A percentile compares a stretch with the other conserved stretches of the same genome.
Evolutionary conservation across 2,797 vertebrate genomes (phyloP).

Genomic region (Manis crassicaudata): DNA sequence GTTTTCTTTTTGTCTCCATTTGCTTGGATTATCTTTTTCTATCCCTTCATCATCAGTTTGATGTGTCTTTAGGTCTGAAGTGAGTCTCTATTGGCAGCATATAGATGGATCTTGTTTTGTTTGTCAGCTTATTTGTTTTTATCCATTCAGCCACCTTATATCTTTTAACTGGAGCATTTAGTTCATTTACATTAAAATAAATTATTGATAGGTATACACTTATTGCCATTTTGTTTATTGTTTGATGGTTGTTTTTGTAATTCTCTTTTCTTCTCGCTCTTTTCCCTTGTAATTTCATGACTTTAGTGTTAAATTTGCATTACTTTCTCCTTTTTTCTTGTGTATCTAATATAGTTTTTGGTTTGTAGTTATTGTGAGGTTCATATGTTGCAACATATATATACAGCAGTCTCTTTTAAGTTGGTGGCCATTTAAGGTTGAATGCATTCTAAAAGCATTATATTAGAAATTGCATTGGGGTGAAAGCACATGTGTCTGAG

Average conservation of each 20-base stretch:
- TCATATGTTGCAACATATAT: neutral
- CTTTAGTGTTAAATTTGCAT: neutral
- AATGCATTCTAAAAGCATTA: neutral
- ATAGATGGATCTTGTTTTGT: neutral
- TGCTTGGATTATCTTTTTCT: no score
- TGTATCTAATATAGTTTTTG: neutral
- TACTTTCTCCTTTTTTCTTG: neutral
- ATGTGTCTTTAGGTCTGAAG: no score
- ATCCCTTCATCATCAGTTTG: no score
- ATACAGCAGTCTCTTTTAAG: neutral
- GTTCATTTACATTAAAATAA: neutral
- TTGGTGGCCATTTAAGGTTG: neutral
- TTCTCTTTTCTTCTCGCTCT: neutral
- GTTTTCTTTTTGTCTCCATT: no score
- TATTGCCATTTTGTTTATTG: neutral
- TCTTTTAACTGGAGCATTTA: neutral
- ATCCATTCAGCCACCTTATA: neutral
- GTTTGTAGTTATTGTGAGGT: neutral
- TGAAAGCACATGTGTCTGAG: neutral
- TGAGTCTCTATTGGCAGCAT: no score
- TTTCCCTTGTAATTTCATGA: neutral
- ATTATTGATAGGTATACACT: neutral
- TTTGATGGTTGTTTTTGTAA: neutral
- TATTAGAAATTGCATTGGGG: neutral
- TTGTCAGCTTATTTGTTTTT: neutral